Conservation (phyloP, 1,140 invertebrate species). For the Rhopalosiphum padi region DNA sequence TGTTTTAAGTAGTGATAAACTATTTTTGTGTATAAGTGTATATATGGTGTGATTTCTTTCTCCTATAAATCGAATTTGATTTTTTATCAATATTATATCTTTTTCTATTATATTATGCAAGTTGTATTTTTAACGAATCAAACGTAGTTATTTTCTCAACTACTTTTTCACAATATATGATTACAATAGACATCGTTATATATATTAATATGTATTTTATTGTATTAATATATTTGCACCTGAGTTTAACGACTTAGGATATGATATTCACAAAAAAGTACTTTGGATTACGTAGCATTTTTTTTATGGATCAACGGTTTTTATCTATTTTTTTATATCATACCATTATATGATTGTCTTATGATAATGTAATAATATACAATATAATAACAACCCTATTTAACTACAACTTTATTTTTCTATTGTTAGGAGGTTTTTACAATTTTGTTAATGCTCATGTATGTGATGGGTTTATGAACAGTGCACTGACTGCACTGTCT, state of each 20-base stretch:
- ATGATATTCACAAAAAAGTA: background rate
- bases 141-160: background rate
- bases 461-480: background rate
- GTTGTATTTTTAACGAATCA: background rate
- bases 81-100: background rate
- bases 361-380: background rate
- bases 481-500: background rate
- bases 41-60: background rate
- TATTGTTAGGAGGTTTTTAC: background rate
- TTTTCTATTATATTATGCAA: background rate
- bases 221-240: background rate
- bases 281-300: background rate
- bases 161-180: background rate
- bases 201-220: background rate
- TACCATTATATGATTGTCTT: background rate
- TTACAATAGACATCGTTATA: background rate
- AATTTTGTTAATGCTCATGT: background rate
- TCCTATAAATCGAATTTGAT: background rate
- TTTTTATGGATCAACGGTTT: background rate
- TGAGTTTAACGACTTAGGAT: background rate
- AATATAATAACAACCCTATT: background rate
- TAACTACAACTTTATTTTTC: background rate
- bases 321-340: background rate
- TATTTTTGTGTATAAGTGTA: background rate
- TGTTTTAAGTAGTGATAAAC: too few species aligned